Conservation (phyloP, 2,797 vertebrate genomes). For the Anas capensis region DNA sequence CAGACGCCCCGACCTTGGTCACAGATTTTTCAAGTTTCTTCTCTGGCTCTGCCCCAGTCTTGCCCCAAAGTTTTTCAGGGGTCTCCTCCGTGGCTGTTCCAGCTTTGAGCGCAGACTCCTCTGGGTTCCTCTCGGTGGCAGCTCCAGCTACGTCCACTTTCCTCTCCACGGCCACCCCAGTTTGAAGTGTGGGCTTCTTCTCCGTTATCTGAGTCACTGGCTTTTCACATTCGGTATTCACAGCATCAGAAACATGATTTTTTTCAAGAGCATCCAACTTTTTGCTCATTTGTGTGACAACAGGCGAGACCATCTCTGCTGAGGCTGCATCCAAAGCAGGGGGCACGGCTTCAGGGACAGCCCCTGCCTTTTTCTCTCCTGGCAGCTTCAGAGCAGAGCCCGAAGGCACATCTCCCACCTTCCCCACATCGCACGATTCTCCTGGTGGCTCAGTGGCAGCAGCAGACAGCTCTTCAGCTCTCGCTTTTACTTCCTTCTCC, state of each 20-base stretch:
- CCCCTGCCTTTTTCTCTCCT: not conserved
- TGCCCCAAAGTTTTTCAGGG: not conserved
- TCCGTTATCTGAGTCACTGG: not conserved
- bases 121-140: not conserved
- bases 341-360: not conserved
- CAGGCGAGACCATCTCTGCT: not conserved
- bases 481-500: not conserved
- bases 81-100: not conserved
- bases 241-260: fast-evolving
- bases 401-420: not conserved
- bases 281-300: not conserved
- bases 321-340: not conserved
- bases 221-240: fast-evolving
- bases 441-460: not conserved
- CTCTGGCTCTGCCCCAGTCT: not conserved
- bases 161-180: fast-evolving
- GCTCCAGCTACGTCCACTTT: not conserved
- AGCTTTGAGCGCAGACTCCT: not conserved
- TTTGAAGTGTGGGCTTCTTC: not conserved
- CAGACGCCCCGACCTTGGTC: not conserved
- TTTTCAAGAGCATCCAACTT: not conserved
- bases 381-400: not conserved
- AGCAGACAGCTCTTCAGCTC: not conserved
- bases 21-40: conserved; percentile 14
- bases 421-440: not conserved